Conservation (phyloP, 2,113 vertebrate genomes). For the Crypturellus undulatus region DNA sequence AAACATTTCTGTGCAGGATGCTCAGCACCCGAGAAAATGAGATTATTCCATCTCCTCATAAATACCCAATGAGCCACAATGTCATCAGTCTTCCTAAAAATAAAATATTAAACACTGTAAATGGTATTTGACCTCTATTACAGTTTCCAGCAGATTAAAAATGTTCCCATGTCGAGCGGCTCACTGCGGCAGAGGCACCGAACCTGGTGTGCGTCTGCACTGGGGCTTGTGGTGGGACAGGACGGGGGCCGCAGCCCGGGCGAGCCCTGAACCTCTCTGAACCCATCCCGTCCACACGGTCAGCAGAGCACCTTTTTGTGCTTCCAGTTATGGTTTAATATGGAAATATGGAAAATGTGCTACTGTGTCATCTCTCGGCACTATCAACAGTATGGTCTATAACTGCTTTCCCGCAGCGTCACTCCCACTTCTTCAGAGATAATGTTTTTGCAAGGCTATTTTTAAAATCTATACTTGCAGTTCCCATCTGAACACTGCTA, state of each 20-base stretch:
- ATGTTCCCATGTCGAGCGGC: not conserved
- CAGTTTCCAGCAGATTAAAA: conserved; percentile 27
- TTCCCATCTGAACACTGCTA: conserved; percentile 5
- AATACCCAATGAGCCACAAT: conserved; percentile 58
- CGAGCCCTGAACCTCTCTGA: fast-evolving
- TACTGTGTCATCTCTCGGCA: not conserved
- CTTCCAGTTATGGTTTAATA: not conserved
- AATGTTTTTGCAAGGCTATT: conserved; percentile 22
- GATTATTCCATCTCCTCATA: conserved; percentile 17
- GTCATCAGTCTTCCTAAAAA: conserved; percentile 61
- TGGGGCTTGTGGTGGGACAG: not conserved
- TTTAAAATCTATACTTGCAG: conserved; percentile 23
- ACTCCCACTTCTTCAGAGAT: not conserved
- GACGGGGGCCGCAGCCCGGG: not conserved
- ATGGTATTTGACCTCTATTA: conserved; percentile 61
- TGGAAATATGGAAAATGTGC: not conserved
- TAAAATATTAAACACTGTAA: conserved; percentile 65
- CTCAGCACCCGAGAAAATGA: conserved; percentile 5
- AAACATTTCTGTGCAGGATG: fast-evolving
- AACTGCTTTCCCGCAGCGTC: not conserved
- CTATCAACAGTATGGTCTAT: not conserved
- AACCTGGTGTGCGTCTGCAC: not conserved
- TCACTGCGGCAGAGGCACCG: not conserved
- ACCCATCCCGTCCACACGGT: fast-evolving
- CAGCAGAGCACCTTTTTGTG: not conserved